Conservation (phyloP, 2,888 invertebrate genomes). For the Nineta flava region DNA sequence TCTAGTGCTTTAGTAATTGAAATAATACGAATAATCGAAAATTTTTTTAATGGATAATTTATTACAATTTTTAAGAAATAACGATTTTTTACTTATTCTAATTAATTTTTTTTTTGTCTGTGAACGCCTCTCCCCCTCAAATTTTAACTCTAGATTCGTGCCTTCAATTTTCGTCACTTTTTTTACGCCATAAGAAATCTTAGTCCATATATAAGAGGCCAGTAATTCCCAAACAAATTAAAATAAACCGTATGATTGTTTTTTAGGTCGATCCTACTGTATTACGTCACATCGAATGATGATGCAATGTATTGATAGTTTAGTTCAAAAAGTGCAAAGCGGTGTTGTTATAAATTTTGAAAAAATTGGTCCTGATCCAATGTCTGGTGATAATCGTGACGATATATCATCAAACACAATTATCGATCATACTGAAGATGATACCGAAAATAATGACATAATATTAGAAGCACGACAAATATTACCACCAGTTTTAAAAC, state of each 20-base stretch:
- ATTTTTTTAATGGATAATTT: too few relatives aligned
- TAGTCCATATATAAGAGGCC: not conserved
- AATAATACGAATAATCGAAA: too few relatives aligned
- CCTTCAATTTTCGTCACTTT: slow-evolving; percentile 5
- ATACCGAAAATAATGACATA: not conserved
- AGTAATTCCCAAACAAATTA: not conserved
- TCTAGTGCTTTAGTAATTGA: too few relatives aligned
- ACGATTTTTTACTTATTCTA: too few relatives aligned
- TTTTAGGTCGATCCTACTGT: slow-evolving; percentile 68
- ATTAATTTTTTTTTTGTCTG: too few relatives aligned
- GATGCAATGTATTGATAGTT: slow-evolving; percentile 90
- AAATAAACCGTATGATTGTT: slow-evolving; percentile 25
- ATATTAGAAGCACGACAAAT: not conserved
- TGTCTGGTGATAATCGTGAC: slow-evolving; percentile 39
- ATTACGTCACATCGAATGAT: slow-evolving; percentile 90
- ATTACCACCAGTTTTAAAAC: not conserved
- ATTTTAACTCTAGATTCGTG: too few relatives aligned
- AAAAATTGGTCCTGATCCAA: slow-evolving; percentile 81
- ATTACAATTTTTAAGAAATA: too few relatives aligned
- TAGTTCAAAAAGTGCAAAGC: slow-evolving; percentile 93
- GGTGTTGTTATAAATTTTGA: slow-evolving; percentile 97
- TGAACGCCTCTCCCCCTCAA: too few relatives aligned
- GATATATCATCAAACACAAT: slow-evolving; percentile 32
- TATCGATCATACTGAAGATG: not conserved
- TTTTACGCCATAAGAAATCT: not conserved